Percentiles rank a stretch among this genome's conserved stretches.
phyloP scores from a whole-genome alignment of 2,888 invertebrate species.

The Troglohyphantes excavatus region DNA sequence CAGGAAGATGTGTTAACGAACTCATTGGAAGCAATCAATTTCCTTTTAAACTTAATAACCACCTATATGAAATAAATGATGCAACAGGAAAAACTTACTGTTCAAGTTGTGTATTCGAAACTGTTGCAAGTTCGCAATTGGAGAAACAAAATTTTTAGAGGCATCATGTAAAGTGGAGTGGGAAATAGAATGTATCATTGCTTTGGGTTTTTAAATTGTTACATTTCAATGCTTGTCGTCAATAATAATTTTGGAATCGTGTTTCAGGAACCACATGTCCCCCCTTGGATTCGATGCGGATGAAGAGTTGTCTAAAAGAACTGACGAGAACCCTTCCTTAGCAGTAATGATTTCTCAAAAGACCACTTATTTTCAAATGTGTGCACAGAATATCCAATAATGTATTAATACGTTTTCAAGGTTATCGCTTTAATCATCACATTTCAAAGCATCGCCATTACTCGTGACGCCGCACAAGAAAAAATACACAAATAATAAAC shows the following conservation, averaged over 20 bases:
- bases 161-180: neutral
- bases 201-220: slow-evolving; percentile 11
- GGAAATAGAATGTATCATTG: slow-evolving; percentile 19
- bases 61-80: no score
- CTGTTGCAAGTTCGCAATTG: slow-evolving; percentile 2
- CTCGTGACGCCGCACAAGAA: slow-evolving; percentile 71
- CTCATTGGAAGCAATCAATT: no score
- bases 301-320: neutral
- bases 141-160: neutral
- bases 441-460: slow-evolving; percentile 49
- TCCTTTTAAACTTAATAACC: no score
- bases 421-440: slow-evolving; percentile 63
- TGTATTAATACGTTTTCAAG: slow-evolving; percentile 72
- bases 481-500: slow-evolving; percentile 63
- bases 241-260: neutral
- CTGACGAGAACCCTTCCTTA: neutral
- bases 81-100: slow-evolving; percentile 30
- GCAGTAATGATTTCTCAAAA: slow-evolving; percentile 47
- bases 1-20: no score
- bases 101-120: slow-evolving; percentile 6
- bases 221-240: neutral
- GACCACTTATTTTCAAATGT: slow-evolving; percentile 31
- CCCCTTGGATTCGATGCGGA: neutral
- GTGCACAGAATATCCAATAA: slow-evolving; percentile 22
- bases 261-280: slow-evolving; percentile 28